Evolutionary conservation across 2,113 vertebrate genomes (phyloP), one percentile per base, ranked within the genome.

Genomic region (Cebidichthys violaceus): DNA sequence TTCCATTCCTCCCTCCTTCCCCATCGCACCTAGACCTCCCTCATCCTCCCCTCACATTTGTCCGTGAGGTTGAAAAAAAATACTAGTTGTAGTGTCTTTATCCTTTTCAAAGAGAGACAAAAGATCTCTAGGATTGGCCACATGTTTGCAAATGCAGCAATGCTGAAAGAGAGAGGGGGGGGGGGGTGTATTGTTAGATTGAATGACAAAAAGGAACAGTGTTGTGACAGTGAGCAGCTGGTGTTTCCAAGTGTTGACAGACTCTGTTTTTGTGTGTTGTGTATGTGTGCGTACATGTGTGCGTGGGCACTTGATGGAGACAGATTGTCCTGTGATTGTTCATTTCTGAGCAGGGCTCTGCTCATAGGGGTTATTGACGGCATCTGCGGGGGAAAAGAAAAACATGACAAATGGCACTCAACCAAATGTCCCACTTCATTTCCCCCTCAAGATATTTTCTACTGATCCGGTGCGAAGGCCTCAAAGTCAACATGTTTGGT

Each of bases 291-390:
- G 20, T 52, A 3, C 45, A 10, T 81, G 68, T 50, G 33, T 41
- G 75, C 22, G 71, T 13, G 33, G 33, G 27, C 54, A 15, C 79
- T 75, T 91, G 91, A 94, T 90, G 84, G 91, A 93, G 93, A 94
- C 93, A 93, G 93, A 94, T 94, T 93, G 92, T 86, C 77, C 86
- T 83, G 89, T 92, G 92, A 94, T 94, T 91, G 92, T 93, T 93
- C 90, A 89, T 91, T 92, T 92, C 88, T 81, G 89, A 85, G 85
- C 80, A 47, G 75, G 86, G 84, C 88, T 86, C 86, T 14, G 59
- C 87, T 91, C 86, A 86, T 82, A 79, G 89, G 83, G 88, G 91
- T 90, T 92, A 93, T 92, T 87, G 94, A 93, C 89, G 47, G 88
- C 93, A 93, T 94, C 93, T 93, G 92, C 31, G 66, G 84, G 88